Conservation (phyloP, 2,797 vertebrate genomes). For the Amblyraja radiata region DNA sequence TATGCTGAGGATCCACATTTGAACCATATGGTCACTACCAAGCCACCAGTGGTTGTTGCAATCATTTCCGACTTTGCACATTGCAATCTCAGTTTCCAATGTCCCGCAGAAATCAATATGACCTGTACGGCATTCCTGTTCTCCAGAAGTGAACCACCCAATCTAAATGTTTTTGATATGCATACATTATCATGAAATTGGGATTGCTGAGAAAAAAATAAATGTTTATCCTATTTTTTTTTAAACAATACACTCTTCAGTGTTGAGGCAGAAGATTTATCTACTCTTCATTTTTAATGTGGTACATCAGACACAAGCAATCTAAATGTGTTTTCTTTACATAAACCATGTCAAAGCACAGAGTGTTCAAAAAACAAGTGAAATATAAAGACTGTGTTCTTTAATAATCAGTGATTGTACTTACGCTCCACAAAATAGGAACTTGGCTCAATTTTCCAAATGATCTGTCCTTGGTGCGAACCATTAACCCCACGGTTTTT, state of each 20-base stretch:
- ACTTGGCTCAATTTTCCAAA: slow-evolving; percentile 90
- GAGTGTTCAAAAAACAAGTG: background rate
- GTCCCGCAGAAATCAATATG: background rate
- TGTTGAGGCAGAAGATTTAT: background rate
- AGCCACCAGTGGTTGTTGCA: background rate
- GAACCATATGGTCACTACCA: background rate
- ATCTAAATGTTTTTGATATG: too few species aligned
- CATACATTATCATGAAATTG: background rate
- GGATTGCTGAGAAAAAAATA: background rate
- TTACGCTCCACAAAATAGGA: slow-evolving; percentile 82
- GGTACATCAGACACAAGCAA: background rate
- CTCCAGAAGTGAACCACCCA: background rate
- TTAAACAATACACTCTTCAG: background rate
- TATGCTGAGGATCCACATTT: background rate
- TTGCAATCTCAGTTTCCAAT: background rate
- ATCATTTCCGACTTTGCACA: background rate
- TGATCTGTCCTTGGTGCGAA: slow-evolving; percentile 86
- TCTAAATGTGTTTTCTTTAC: background rate
- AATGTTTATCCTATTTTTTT: background rate
- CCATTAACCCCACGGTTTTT: slow-evolving; percentile 94
- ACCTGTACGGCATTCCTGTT: background rate
- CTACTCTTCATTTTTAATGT: background rate
- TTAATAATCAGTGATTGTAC: slow-evolving; percentile 48
- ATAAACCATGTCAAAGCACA: background rate
- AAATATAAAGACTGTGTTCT: background rate